These are phyloP conservation scores for Drosophila subobscura DNA, from an alignment of 1,140 invertebrate species.

Conservation along the genomic window DNA sequence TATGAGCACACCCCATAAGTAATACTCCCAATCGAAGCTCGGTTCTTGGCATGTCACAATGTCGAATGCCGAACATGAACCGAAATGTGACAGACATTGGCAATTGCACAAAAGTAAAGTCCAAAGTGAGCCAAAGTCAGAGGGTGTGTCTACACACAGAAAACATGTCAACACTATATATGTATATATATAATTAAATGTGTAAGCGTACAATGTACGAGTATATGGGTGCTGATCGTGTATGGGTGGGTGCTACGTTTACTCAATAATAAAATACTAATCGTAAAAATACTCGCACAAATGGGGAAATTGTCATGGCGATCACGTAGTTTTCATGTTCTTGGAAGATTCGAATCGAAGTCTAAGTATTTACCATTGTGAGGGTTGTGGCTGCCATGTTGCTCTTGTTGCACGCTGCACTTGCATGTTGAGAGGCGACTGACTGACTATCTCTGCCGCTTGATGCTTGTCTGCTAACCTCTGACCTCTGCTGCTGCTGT, in stretches of 20 bases:
- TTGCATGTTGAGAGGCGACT: conserved; percentile 11
- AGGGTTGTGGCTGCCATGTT: conserved; percentile 8
- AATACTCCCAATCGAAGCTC: conserved; percentile 39
- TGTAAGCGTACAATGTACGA: conserved; percentile 12
- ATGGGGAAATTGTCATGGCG: conserved; percentile 71
- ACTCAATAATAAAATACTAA: conserved; percentile 57
- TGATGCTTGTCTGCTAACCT: conserved; percentile 28
- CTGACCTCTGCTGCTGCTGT: conserved; percentile 43
- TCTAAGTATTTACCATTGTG: conserved; percentile 21
- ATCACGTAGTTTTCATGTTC: conserved; percentile 67
- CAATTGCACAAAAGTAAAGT: conserved; percentile 36
- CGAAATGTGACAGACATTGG: conserved; percentile 54
- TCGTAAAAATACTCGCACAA: conserved; percentile 40
- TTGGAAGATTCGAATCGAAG: conserved; percentile 35
- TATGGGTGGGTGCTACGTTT: conserved; percentile 29
- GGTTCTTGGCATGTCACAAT: conserved; percentile 58
- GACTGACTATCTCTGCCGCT: conserved; percentile 1
- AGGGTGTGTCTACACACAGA: conserved; percentile 55
- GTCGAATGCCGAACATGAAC: conserved; percentile 59
- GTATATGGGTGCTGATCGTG: conserved; percentile 65
- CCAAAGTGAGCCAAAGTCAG: conserved; percentile 31
- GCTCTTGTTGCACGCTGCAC: conserved; percentile 28
- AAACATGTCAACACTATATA: conserved; percentile 37
- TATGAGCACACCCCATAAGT: conserved; percentile 26
- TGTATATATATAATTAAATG: too few relatives aligned